A percentile compares a stretch with the other conserved stretches of the same genome.
These are phyloP conservation scores for Anoncus sp. DNA, from an alignment of 2,888 invertebrate genomes.

Conservation along the genomic window DNA sequence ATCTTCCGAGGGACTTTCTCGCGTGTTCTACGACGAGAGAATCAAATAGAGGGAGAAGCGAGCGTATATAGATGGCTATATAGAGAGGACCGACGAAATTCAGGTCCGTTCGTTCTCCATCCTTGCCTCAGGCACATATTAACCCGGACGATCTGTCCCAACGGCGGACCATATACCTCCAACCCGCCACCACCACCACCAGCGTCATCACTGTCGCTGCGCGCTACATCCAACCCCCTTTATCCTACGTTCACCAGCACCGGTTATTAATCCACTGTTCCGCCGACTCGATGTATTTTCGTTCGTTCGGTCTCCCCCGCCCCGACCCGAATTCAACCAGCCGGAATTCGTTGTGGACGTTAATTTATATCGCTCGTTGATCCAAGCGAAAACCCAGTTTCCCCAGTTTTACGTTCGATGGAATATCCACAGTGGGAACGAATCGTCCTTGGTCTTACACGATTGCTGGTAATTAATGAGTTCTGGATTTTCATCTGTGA, in stretches of 20 bases:
- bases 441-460: constrained; percentile 21
- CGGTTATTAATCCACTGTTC: constrained; percentile 72
- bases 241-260: constrained; percentile 45
- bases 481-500: background rate
- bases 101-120: constrained; percentile 46
- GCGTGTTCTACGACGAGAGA: constrained; percentile 20
- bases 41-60: constrained; percentile 7
- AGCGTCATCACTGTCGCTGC: constrained; percentile 47
- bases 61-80: constrained; percentile 3
- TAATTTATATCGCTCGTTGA: constrained; percentile 65
- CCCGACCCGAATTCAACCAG: constrained; percentile 28
- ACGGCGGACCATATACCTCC: constrained; percentile 37
- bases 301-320: constrained; percentile 52
- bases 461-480: constrained; percentile 11
- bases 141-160: constrained; percentile 41
- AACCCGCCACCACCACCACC: constrained; percentile 12
- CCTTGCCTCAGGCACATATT: constrained; percentile 49
- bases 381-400: constrained; percentile 31
- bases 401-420: background rate
- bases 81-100: constrained; percentile 26
- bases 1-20: constrained; percentile 70
- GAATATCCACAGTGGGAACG: constrained; percentile 21
- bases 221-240: constrained; percentile 30
- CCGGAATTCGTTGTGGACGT: constrained; percentile 51
- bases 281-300: constrained; percentile 68